A percentile compares a stretch with the other conserved stretches of the same genome.
Evolutionary conservation across 1,140 invertebrate species (phyloP).

Genomic region (Neotoxoptera formosana): DNA sequence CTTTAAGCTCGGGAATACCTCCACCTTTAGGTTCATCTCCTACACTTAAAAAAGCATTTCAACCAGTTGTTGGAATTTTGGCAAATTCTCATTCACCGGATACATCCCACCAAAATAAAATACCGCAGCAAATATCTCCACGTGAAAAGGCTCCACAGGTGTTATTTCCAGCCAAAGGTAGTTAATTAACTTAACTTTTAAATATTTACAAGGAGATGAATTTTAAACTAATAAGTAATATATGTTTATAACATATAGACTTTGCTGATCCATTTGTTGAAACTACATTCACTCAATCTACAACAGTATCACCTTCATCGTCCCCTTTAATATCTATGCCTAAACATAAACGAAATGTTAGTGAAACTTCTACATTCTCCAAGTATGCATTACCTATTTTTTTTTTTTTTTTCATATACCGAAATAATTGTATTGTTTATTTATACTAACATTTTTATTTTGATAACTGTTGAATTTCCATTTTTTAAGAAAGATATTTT

Average conservation of each 20-base stretch:
- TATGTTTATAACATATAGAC: slow-evolving; percentile 61
- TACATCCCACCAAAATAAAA: slow-evolving; percentile 43
- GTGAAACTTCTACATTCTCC: slow-evolving; percentile 86
- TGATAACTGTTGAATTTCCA: background rate
- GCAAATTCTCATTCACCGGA: slow-evolving; percentile 55
- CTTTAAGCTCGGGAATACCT: slow-evolving; percentile 65
- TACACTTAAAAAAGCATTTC: slow-evolving; percentile 57
- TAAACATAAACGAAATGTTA: slow-evolving; percentile 79
- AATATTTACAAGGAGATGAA: background rate
- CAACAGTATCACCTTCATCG: slow-evolving; percentile 62
- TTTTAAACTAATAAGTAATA: background rate
- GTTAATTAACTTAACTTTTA: background rate
- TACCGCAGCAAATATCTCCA: slow-evolving; percentile 45
- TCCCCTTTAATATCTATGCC: slow-evolving; percentile 59
- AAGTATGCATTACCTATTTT: slow-evolving; percentile 70
- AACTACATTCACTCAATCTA: slow-evolving; percentile 53
- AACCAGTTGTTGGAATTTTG: slow-evolving; percentile 26
- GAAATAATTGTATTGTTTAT: background rate
- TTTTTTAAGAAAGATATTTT: slow-evolving; percentile 58
- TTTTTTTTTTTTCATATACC: background rate
- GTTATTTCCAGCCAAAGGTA: slow-evolving; percentile 41
- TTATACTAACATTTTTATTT: background rate
- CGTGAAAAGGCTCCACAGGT: background rate
- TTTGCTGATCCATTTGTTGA: slow-evolving; percentile 73
- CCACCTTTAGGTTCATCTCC: slow-evolving; percentile 58